phyloP scores from a whole-genome alignment of 2,113 vertebrate genomes.

The Pelecanus crispus region DNA sequence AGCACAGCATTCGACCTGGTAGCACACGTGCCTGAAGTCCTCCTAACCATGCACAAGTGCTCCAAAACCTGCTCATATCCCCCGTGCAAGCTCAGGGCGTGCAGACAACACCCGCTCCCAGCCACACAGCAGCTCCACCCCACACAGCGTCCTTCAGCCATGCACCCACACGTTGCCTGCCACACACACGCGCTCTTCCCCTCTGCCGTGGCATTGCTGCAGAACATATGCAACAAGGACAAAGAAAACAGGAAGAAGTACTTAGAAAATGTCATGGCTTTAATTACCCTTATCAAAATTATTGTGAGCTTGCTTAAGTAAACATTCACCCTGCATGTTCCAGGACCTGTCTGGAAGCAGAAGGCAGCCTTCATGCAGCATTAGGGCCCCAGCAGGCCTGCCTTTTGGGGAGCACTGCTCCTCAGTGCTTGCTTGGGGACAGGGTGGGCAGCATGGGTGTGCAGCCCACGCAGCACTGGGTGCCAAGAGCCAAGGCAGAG shows the following conservation, averaged over 20 bases:
- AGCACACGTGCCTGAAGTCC: not conserved
- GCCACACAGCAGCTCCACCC: not conserved
- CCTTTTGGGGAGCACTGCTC: not conserved
- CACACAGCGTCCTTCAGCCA: not conserved
- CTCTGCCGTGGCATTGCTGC: not conserved
- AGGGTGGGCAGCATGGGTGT: fast-evolving
- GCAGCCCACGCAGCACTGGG: not conserved
- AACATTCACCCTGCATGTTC: not conserved
- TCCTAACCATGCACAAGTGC: no score
- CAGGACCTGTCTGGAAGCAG: not conserved
- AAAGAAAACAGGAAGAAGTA: not conserved
- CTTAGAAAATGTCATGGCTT: not conserved
- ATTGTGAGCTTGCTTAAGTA: not conserved
- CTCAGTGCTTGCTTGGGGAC: not conserved
- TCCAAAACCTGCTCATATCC: not conserved
- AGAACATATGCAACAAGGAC: fast-evolving
- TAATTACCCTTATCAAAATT: not conserved
- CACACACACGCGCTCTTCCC: fast-evolving
- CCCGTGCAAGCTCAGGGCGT: fast-evolving
- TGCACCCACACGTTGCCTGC: not conserved
- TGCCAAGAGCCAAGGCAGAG: not conserved
- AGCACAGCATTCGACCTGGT: not conserved
- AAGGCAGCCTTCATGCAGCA: not conserved
- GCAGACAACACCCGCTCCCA: not conserved
- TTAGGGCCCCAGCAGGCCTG: no score